phyloP scores from a whole-genome alignment of 2,113 vertebrate genomes.

The Notechis scutatus region DNA sequence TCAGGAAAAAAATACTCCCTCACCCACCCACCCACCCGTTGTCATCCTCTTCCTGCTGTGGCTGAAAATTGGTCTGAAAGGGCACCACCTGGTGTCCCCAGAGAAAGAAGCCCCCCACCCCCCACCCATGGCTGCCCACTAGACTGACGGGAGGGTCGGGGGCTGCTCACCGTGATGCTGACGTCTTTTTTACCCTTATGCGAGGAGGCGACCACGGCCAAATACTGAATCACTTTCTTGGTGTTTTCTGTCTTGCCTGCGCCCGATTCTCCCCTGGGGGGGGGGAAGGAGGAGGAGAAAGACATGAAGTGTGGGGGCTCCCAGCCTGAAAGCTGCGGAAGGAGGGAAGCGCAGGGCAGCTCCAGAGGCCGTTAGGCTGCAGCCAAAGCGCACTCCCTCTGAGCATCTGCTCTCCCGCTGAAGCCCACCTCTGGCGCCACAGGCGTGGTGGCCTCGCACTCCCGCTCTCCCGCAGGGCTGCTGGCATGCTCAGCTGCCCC shows the following conservation, averaged over 20 bases:
- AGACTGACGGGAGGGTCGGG: neutral
- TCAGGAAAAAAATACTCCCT: neutral
- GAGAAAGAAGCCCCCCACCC: neutral
- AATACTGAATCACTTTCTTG: constrained; percentile 96
- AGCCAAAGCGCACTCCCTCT: rapidly evolving
- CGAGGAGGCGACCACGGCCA: constrained; percentile 92
- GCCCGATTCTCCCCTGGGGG: constrained; percentile 88
- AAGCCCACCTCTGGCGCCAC: neutral
- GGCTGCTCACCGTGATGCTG: constrained; percentile 82
- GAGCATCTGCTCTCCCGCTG: neutral
- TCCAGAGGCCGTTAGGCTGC: neutral
- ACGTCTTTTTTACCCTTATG: constrained; percentile 95
- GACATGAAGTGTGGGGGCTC: neutral
- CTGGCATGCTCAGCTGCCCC: neutral
- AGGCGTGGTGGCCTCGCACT: neutral
- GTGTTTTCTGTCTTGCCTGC: constrained; percentile 96
- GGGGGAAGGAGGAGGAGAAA: neutral
- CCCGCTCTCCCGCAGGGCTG: neutral
- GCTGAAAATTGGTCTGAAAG: neutral
- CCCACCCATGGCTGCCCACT: constrained; percentile 1
- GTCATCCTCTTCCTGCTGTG: neutral
- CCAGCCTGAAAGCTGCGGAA: neutral
- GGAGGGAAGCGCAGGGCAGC: neutral
- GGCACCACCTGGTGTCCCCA: neutral
- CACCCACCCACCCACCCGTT: neutral